These are phyloP conservation scores for Montipora sp. DNA, from an alignment of 64 coral and sea anemone species.

Conservation along the genomic window DNA sequence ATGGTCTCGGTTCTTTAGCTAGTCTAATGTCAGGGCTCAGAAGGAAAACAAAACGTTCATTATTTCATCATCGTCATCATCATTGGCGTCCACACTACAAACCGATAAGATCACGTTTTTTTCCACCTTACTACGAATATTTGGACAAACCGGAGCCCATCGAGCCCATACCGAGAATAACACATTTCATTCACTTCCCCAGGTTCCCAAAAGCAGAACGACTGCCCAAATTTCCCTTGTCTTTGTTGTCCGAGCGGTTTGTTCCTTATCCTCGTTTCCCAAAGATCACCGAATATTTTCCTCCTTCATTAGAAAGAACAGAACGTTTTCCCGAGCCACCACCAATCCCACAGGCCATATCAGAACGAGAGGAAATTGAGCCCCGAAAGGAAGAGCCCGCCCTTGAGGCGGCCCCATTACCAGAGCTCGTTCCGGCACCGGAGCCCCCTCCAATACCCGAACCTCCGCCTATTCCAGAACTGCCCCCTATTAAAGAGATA, in stretches of 20 bases:
- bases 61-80: slow-evolving; percentile 7
- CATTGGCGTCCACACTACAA: background rate
- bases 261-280: slow-evolving; percentile 24
- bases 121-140: slow-evolving; percentile 2
- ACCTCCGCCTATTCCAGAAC: slow-evolving; percentile 21
- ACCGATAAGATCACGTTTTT: background rate
- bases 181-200: background rate
- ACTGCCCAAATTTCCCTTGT: background rate
- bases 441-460: slow-evolving; percentile 35
- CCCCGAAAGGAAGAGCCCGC: background rate
- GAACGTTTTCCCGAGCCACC: slow-evolving; percentile 9
- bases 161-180: background rate
- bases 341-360: slow-evolving; percentile 32
- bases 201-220: background rate
- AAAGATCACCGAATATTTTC: slow-evolving; percentile 13
- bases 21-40: background rate
- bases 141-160: background rate
- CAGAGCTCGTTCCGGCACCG: slow-evolving; percentile 16
- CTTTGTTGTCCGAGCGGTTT: slow-evolving; percentile 5
- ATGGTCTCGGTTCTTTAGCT: background rate
- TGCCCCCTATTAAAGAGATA: slow-evolving; percentile 45
- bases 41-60: background rate
- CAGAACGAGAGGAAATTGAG: slow-evolving; percentile 6
- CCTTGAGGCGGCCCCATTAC: slow-evolving; percentile 11
- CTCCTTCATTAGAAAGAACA: background rate